Percentiles rank a stretch among this genome's conserved stretches.
Conservation (phyloP, 2,113 vertebrate species). For the Coregonus clupeaformis region DNA sequence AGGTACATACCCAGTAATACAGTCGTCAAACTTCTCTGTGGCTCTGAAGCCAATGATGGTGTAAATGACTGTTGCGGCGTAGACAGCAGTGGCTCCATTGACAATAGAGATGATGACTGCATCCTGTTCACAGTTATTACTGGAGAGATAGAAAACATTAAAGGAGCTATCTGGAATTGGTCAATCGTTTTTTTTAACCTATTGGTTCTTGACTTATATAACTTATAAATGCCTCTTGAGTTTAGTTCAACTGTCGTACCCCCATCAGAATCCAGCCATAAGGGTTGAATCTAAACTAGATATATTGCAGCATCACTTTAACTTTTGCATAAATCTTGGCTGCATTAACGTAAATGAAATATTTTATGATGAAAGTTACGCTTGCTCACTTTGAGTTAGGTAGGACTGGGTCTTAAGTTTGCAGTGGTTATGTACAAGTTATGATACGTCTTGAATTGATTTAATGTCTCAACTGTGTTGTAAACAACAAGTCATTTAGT, state of each 20-base stretch:
- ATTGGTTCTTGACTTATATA: too few relatives aligned
- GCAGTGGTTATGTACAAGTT: neutral
- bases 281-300: too few relatives aligned
- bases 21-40: constrained; percentile 83
- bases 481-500: neutral
- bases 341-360: too few relatives aligned
- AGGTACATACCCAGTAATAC: constrained; percentile 73
- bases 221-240: too few relatives aligned
- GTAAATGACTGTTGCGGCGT: constrained; percentile 85
- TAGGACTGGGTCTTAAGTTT: constrained; percentile 18
- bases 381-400: neutral
- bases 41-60: constrained; percentile 92
- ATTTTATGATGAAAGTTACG: too few relatives aligned
- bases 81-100: constrained; percentile 87
- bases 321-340: too few relatives aligned
- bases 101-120: constrained; percentile 84
- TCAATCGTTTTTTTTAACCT: neutral
- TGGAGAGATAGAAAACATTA: constrained; percentile 51
- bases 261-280: constrained; percentile 1
- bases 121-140: constrained; percentile 91
- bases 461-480: too few relatives aligned
- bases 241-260: too few relatives aligned
- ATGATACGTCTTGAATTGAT: neutral
- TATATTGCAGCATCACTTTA: too few relatives aligned
- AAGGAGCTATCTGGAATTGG: neutral